phyloP scores from a whole-genome alignment of 1,140 invertebrate species.

The Muscidifurax raptorellus region DNA sequence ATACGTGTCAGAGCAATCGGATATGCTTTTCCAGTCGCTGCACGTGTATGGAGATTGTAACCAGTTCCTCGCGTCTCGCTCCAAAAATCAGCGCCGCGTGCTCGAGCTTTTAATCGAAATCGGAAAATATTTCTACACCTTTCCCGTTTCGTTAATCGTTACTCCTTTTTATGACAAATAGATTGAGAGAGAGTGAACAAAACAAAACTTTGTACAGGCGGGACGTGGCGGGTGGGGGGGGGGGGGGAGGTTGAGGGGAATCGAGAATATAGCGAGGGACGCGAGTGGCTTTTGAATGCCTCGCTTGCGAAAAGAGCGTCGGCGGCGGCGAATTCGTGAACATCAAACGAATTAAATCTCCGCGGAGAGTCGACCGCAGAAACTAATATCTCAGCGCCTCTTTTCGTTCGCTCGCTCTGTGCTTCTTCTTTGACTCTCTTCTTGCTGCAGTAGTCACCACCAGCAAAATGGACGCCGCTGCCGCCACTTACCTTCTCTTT shows the following conservation, averaged over 20 bases:
- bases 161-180: conserved; percentile 3
- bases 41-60: not conserved
- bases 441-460: conserved; percentile 48
- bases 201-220: not conserved
- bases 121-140: not conserved
- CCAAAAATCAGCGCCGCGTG: not conserved
- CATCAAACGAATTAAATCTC: conserved; percentile 77
- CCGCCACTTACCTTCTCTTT: conserved; percentile 9
- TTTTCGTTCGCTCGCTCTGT: conserved; percentile 59
- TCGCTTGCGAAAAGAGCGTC: conserved; percentile 46
- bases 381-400: conserved; percentile 76
- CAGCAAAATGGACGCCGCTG: conserved; percentile 48
- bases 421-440: conserved; percentile 46
- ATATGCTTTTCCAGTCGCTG: not conserved
- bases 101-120: not conserved
- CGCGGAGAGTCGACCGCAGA: conserved; percentile 74
- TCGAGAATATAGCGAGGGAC: conserved; percentile 41
- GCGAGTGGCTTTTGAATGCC: conserved; percentile 36
- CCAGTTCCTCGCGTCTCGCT: not conserved
- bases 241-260: conserved; percentile 17
- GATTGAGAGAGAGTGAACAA: not conserved
- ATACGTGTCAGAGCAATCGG: not conserved
- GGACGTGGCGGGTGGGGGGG: conserved; percentile 36
- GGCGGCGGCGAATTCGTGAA: conserved; percentile 74
- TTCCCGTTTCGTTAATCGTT: not conserved